These are phyloP conservation scores for Lepus timidus DNA, from an alignment of 2,113 vertebrate species.

Conservation along the genomic window DNA sequence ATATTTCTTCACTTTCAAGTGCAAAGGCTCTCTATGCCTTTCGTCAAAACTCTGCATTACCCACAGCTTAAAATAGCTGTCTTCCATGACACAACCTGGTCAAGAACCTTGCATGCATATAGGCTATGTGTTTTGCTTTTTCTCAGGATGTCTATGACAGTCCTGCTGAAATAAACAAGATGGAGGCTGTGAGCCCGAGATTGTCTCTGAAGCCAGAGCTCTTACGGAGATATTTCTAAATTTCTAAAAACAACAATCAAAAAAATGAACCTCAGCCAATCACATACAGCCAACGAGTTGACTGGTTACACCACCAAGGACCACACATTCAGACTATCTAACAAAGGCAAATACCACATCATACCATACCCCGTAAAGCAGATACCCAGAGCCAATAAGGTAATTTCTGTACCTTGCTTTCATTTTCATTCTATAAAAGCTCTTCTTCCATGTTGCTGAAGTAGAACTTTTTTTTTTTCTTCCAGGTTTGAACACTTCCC, in stretches of 20 bases:
- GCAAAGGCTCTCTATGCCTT: not conserved
- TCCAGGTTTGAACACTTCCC: not conserved
- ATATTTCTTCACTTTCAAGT: not conserved
- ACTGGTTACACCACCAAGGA: not conserved
- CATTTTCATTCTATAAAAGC: not conserved
- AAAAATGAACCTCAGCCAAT: not conserved
- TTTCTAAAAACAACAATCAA: not conserved
- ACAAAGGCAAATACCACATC: not conserved
- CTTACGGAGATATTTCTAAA: not conserved
- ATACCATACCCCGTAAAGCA: not conserved
- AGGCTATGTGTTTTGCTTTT: not conserved
- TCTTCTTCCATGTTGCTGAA: fast-evolving
- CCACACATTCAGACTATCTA: not conserved
- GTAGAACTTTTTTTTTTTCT: too few relatives aligned
- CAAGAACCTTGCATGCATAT: not conserved
- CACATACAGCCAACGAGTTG: not conserved
- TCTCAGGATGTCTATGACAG: not conserved
- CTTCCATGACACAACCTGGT: not conserved
- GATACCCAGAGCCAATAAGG: not conserved
- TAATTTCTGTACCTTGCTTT: not conserved
- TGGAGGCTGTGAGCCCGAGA: not conserved
- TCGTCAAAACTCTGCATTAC: not conserved
- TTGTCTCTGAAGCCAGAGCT: not conserved
- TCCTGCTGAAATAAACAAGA: not conserved
- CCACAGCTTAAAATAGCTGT: not conserved